phyloP scores from a whole-genome alignment of 1,140 invertebrate species.

The Triops longicaudatus region DNA sequence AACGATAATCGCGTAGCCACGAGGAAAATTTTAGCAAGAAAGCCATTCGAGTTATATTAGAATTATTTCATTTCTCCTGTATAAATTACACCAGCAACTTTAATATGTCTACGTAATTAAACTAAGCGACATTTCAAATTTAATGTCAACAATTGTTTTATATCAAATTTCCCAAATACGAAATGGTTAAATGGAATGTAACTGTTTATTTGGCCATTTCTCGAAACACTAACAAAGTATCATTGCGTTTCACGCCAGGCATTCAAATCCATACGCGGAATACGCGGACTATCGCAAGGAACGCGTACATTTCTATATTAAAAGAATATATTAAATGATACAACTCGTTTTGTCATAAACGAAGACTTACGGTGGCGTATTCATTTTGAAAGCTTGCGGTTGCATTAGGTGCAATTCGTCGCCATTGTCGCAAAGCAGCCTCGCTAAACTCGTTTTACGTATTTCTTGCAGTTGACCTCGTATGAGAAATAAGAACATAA shows the following conservation, averaged over 20 bases:
- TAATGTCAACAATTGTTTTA: no score
- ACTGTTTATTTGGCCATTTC: not conserved
- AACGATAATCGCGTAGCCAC: no score
- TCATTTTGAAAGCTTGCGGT: conserved; percentile 67
- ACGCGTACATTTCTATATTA: conserved; percentile 64
- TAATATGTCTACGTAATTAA: no score
- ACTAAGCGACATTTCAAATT: no score
- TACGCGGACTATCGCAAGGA: conserved; percentile 50
- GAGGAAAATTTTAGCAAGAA: no score
- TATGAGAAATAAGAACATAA: no score
- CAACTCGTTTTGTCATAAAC: not conserved
- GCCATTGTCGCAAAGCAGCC: conserved; percentile 20
- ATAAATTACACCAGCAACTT: no score
- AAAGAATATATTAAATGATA: not conserved
- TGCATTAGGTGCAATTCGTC: conserved; percentile 59
- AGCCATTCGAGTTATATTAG: no score
- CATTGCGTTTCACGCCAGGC: conserved; percentile 36
- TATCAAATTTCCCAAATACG: no score
- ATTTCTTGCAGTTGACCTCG: conserved; percentile 48
- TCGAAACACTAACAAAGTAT: not conserved
- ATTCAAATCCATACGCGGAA: conserved; percentile 39
- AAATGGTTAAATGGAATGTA: no score
- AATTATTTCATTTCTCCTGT: no score
- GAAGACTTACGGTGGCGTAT: conserved; percentile 65
- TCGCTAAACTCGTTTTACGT: conserved; percentile 40